phyloP scores from a whole-genome alignment of 2,797 vertebrate genomes.

The Cynopterus sphinx region DNA sequence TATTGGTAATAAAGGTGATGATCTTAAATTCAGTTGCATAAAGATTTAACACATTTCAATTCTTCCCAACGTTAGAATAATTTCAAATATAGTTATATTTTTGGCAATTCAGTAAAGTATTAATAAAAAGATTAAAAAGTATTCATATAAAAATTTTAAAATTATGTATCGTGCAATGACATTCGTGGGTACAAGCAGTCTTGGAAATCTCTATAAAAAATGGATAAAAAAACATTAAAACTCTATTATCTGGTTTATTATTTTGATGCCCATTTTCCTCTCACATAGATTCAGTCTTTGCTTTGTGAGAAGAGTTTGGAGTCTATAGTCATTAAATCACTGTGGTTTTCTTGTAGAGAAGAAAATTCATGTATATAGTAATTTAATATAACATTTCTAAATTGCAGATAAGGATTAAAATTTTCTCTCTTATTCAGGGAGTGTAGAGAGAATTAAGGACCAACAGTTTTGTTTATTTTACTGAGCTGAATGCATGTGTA shows the following conservation, averaged over 20 bases:
- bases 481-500: neutral
- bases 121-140: conserved; percentile 33
- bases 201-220: neutral
- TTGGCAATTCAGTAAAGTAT: conserved; percentile 52
- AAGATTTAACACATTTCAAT: conserved; percentile 48
- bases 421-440: neutral
- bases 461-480: neutral
- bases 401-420: neutral
- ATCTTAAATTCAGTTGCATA: neutral
- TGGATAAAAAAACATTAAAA: neutral
- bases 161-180: neutral
- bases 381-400: neutral
- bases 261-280: neutral
- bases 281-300: neutral
- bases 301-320: neutral
- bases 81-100: conserved; percentile 67
- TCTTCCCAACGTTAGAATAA: conserved; percentile 60
- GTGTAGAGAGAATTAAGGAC: neutral
- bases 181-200: neutral
- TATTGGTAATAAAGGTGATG: neutral
- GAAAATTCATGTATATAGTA: neutral
- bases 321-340: neutral
- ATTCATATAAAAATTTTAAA: neutral
- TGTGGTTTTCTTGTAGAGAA: neutral
- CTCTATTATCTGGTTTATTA: neutral